A percentile compares a stretch with the other conserved stretches of the same genome.
Conservation (phyloP, 2,797 vertebrate species). For the Neosilurus mollespiculum region DNA sequence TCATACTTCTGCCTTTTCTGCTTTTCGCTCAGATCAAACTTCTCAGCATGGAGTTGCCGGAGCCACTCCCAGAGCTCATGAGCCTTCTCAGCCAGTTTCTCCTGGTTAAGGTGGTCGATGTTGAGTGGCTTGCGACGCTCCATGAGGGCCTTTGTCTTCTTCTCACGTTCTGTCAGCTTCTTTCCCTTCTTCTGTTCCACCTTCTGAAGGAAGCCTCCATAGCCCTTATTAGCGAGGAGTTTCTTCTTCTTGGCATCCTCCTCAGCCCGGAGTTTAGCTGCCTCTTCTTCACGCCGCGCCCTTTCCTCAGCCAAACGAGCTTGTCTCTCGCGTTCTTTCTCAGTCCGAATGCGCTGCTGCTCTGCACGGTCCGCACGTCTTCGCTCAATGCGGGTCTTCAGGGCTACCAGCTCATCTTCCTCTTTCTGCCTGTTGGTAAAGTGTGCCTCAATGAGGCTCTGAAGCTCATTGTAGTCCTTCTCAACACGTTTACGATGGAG, state of each 20-base stretch:
- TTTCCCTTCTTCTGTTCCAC: conserved; percentile 79
- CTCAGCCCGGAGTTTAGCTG: conserved; percentile 69
- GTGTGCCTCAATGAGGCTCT: conserved; percentile 76
- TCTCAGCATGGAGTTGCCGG: conserved; percentile 74
- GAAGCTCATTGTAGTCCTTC: conserved; percentile 80
- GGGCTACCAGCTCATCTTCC: conserved; percentile 74
- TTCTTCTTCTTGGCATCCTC: conserved; percentile 81
- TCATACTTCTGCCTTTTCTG: conserved; percentile 81
- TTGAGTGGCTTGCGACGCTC: conserved; percentile 77
- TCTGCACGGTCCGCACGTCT: conserved; percentile 73
- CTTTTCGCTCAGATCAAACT: conserved; percentile 76
- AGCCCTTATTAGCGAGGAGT: conserved; percentile 77
- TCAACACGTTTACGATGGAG: conserved; percentile 79
- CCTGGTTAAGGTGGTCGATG: conserved; percentile 78
- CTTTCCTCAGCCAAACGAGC: conserved; percentile 66
- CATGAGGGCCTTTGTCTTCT: conserved; percentile 77
- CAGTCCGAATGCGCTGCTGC: conserved; percentile 71
- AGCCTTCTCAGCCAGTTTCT: conserved; percentile 77
- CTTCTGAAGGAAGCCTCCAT: conserved; percentile 78
- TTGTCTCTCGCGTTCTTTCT: conserved; percentile 72
- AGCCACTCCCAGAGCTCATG: conserved; percentile 77
- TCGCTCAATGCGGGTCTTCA: conserved; percentile 73
- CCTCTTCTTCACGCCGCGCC: conserved; percentile 73
- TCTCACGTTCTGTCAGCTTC: conserved; percentile 77
- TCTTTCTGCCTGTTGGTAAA: conserved; percentile 79